Evolutionary conservation across 2,113 vertebrate species (phyloP).

Genomic region (Hemibates koningsi): DNA sequence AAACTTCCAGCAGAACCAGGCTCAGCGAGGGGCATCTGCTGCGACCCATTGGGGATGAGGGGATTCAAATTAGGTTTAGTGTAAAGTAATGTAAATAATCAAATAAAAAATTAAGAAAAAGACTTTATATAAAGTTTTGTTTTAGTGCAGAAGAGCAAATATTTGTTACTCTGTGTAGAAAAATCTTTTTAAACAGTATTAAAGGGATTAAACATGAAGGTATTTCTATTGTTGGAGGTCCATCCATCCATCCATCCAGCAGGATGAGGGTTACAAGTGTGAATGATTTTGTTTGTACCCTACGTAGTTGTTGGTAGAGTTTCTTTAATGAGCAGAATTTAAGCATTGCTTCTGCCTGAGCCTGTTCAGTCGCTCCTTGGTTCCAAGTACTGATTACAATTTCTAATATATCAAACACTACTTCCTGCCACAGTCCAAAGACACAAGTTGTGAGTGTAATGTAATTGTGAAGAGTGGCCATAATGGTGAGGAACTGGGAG

Average conservation of each 20-base stretch:
- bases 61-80: not conserved
- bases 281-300: fast-evolving
- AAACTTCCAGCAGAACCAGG: not conserved
- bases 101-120: fast-evolving
- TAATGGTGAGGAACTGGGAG: not conserved
- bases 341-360: not conserved
- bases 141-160: not conserved
- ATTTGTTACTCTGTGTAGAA: not conserved
- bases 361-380: not conserved
- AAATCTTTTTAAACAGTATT: fast-evolving
- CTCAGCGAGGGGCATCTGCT: not conserved
- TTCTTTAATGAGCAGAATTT: not conserved
- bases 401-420: not conserved
- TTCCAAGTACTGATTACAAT: not conserved
- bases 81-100: not conserved
- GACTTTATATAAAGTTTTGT: not conserved
- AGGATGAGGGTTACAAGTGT: not conserved
- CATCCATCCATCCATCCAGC: not conserved
- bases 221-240: not conserved
- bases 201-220: not conserved
- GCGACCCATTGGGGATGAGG: fast-evolving
- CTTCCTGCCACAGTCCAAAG: not conserved
- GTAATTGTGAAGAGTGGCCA: not conserved
- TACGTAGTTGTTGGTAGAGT: not conserved
- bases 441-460: not conserved